phyloP scores from a whole-genome alignment of 2,888 invertebrate species.

The Lasioglossum calceatum region DNA sequence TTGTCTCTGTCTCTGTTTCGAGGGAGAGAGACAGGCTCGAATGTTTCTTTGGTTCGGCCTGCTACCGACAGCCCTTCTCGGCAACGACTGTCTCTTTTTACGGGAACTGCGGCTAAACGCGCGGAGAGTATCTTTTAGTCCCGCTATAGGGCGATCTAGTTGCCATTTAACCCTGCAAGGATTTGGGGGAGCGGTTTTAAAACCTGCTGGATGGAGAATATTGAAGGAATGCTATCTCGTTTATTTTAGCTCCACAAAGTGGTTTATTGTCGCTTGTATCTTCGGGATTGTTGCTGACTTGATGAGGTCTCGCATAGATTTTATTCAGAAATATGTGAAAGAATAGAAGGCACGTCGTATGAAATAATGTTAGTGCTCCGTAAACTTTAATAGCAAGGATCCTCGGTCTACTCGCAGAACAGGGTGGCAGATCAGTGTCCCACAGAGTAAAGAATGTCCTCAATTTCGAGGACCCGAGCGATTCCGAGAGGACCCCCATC shows the following conservation, averaged over 20 bases:
- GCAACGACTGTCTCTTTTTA: constrained; percentile 7
- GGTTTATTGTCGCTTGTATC: neutral
- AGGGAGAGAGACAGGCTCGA: neutral
- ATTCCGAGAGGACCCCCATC: neutral
- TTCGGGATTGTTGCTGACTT: neutral
- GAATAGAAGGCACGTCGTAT: neutral
- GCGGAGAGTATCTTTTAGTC: constrained; percentile 60
- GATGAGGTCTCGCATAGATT: neutral
- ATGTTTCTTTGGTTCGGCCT: constrained; percentile 7
- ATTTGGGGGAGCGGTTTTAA: neutral
- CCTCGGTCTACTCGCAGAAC: neutral
- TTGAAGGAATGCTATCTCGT: neutral
- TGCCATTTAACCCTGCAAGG: constrained; percentile 60
- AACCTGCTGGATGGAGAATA: neutral
- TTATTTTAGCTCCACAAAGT: neutral
- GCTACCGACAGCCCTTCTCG: neutral
- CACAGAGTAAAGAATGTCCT: neutral
- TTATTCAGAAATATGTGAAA: neutral
- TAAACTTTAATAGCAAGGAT: neutral
- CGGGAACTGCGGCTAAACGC: constrained; percentile 47
- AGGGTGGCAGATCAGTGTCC: neutral
- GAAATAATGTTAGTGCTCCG: too few species aligned
- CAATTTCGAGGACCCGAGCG: neutral
- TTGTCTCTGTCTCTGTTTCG: constrained; percentile 3
- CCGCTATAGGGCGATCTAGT: constrained; percentile 62